Evolutionary conservation across 1,140 invertebrate genomes (phyloP).

Genomic region (Pachypeltis micranthus): DNA sequence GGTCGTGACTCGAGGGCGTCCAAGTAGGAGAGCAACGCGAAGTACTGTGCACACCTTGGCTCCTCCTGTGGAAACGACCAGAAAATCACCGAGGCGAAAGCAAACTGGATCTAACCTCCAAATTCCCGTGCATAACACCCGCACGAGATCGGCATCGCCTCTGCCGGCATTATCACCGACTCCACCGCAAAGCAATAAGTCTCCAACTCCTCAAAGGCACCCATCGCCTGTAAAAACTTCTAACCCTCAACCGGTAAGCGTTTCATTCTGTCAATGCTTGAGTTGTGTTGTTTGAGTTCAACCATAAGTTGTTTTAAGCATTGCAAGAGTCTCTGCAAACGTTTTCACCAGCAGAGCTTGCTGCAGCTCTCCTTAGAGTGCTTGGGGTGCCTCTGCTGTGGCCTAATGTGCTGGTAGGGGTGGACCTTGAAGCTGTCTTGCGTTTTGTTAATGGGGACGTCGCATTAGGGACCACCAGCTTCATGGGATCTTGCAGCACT

Average conservation of each 20-base stretch:
- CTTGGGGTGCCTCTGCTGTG: too few relatives aligned
- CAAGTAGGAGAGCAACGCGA: constrained; percentile 30
- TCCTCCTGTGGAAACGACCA: constrained; percentile 13
- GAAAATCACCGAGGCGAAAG: constrained; percentile 26
- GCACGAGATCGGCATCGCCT: background rate
- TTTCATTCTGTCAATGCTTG: background rate
- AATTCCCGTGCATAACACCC: constrained; percentile 24
- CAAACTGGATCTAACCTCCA: constrained; percentile 35
- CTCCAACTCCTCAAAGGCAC: background rate
- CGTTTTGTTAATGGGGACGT: too few relatives aligned
- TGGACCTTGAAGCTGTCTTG: too few relatives aligned
- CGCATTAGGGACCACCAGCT: too few relatives aligned
- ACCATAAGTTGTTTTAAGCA: background rate
- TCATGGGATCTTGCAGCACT: too few relatives aligned
- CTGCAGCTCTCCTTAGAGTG: too few relatives aligned
- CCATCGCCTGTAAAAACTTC: background rate
- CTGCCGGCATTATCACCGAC: background rate
- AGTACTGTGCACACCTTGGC: constrained; percentile 17
- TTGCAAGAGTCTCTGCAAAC: background rate
- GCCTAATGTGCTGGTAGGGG: too few relatives aligned
- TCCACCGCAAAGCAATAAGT: background rate
- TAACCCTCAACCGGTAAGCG: background rate
- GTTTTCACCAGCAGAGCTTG: too few relatives aligned
- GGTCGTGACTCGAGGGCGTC: constrained; percentile 22
- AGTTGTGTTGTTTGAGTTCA: background rate